Base-by-base conservation (phyloP, 2,113 vertebrate species). In the Malaclemys terrapin region DNA sequence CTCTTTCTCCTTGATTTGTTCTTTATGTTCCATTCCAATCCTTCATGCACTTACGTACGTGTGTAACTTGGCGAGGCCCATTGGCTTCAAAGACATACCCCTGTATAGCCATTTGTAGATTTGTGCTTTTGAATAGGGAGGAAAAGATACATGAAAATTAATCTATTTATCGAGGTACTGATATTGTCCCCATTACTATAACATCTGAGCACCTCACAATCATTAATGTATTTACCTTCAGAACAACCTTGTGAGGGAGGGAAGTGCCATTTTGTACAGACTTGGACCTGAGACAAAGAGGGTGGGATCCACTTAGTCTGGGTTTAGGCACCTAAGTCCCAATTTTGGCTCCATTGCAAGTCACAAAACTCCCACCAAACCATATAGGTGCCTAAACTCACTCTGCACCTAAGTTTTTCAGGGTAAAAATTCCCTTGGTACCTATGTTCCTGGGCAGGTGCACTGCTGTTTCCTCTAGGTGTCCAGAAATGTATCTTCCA, bases 101-200 rank as follows among this genome's bases (percentile, higher is more conserved):
- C 0, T 45, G 80, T 85, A 17, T 19, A 87, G 69, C 35, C 12
- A 50, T 83, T 91, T 80, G 5, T 42, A 65, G 16, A 72, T 47
- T 80, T n/a, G 72, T 31, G 75, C 45, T 29, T 94, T 87, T 47
- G 59, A 79, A 93, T 42, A 83, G 45, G 84, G 94, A 91, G 25
- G 50, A 57, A 94, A 89, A 82, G 42, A 13, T 78, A 47, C 42
- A 87, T 69, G 35, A 59, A 81, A 94, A 90, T 90, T 54, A 91
- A 89, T 81, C 4, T 6, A 65, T 2, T 79, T 82, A 8, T 62
- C 27, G 83, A 85, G 12, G 25, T 87, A 93, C 78, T 31, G 42
- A 22, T 50, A 57, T 91, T 94, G 90, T 88, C 54, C 93, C 50
- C 80, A 84, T 42, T 42, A 7, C n/a, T 78, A 22, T 75, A 79